Evolutionary conservation across 1,140 invertebrate species (phyloP).

Genomic region (Halictus rubicundus): DNA sequence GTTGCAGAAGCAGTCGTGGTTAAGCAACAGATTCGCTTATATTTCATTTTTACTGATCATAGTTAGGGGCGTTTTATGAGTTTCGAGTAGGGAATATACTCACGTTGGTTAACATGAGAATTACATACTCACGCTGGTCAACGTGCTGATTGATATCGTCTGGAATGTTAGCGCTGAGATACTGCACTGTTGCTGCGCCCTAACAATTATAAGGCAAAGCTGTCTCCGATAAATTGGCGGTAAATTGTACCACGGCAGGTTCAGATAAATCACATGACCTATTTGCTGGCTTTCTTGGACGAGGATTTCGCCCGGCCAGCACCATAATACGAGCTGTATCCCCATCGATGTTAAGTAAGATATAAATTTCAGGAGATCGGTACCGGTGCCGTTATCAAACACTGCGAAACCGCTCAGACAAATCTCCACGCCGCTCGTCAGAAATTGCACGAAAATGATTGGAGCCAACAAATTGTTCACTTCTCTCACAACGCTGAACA

Average conservation of each 20-base stretch:
- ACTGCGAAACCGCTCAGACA: conserved; percentile 57
- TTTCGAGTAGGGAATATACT: background rate
- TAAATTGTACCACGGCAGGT: conserved; percentile 53
- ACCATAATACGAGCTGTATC: conserved; percentile 51
- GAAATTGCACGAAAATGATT: conserved; percentile 55
- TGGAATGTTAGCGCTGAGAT: conserved; percentile 45
- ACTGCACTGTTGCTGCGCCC: conserved; percentile 32
- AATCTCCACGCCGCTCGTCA: conserved; percentile 54
- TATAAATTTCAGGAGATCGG: conserved; percentile 40
- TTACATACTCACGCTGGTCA: conserved; percentile 53
- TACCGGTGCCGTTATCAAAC: conserved; percentile 5
- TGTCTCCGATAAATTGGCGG: conserved; percentile 15
- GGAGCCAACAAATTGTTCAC: conserved; percentile 52
- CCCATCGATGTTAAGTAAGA: conserved; percentile 45
- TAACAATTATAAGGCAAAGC: conserved; percentile 46
- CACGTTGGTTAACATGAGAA: conserved; percentile 46
- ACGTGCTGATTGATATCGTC: conserved; percentile 42
- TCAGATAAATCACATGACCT: conserved; percentile 31
- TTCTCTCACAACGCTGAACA: conserved; percentile 43
- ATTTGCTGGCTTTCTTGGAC: conserved; percentile 48
- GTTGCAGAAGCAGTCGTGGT: no score
- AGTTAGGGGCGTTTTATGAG: no score
- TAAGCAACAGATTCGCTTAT: no score
- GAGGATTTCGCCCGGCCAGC: conserved; percentile 51
- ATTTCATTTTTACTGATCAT: no score